A percentile compares a stretch with the other conserved stretches of the same genome.
phyloP scores from a whole-genome alignment of 2,888 invertebrate genomes.

The Lissonota sp. region DNA sequence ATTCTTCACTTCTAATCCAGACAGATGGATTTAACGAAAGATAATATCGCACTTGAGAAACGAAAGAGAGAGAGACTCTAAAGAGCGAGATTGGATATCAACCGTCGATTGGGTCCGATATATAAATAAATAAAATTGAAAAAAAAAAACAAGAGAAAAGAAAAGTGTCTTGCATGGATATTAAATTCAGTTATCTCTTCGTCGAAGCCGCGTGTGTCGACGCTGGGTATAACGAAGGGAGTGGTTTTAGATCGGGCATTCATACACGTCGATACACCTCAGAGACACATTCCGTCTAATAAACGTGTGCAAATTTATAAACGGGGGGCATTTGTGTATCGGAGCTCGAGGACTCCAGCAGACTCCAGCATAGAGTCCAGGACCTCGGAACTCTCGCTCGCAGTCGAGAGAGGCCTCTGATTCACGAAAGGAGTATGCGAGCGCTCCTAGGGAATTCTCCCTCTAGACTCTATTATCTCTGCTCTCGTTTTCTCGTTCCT shows the following conservation, averaged over 20 bases:
- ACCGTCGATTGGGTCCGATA: too few species aligned
- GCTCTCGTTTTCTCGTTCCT: constrained; percentile 6
- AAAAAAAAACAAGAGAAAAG: too few species aligned
- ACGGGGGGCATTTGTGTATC: constrained; percentile 10
- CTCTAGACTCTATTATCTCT: constrained; percentile 44
- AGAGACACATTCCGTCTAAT: constrained; percentile 56
- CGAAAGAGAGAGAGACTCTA: constrained; percentile 1
- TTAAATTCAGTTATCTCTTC: constrained; percentile 33
- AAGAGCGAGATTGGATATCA: too few species aligned
- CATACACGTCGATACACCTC: constrained; percentile 8
- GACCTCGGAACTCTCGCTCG: not conserved
- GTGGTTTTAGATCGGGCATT: constrained; percentile 44
- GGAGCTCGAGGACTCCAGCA: constrained; percentile 17
- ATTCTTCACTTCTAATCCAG: constrained; percentile 12
- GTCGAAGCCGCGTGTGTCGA: constrained; percentile 21
- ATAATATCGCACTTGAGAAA: constrained; percentile 26
- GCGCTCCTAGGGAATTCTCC: constrained; percentile 6
- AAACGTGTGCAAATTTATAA: constrained; percentile 29
- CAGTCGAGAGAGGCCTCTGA: not conserved
- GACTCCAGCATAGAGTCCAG: constrained; percentile 9
- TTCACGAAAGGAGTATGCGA: not conserved
- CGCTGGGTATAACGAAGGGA: constrained; percentile 51
- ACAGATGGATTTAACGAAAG: constrained; percentile 31
- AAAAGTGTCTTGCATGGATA: not conserved
- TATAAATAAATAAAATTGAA: too few species aligned